phyloP scores from a whole-genome alignment of 2,113 vertebrate genomes.

The Empidonax alnorum region DNA sequence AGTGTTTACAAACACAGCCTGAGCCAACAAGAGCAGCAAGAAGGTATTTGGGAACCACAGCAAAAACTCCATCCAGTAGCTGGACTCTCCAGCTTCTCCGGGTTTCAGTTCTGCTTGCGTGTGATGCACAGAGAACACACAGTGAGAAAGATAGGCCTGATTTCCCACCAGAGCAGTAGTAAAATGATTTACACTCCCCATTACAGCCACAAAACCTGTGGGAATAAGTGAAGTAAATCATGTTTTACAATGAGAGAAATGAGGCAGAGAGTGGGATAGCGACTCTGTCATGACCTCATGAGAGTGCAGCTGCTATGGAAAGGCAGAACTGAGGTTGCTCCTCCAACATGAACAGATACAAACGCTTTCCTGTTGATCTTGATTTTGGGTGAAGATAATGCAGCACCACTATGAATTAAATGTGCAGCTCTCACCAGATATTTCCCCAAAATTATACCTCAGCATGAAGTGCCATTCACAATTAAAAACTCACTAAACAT shows the following conservation, averaged over 20 bases:
- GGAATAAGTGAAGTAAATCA: background rate
- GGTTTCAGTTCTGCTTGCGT: background rate
- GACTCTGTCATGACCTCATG: background rate
- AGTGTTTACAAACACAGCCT: slow-evolving; percentile 53
- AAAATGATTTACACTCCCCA: background rate
- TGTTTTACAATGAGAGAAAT: slow-evolving; percentile 2
- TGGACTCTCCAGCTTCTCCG: background rate
- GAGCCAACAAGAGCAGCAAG: background rate
- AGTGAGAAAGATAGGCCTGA: background rate
- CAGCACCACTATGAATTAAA: background rate
- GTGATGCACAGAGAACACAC: background rate
- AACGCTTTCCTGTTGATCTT: background rate
- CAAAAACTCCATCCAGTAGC: background rate
- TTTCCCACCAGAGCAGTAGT: background rate
- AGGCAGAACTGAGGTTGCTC: background rate
- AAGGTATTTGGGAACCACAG: background rate
- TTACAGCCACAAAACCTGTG: background rate
- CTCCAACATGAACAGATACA: background rate
- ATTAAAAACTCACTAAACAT: background rate
- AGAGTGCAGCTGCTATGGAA: background rate
- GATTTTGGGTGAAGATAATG: background rate
- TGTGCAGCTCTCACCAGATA: background rate
- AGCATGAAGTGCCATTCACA: background rate
- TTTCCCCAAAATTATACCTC: background rate
- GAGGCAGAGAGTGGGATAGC: background rate